These are phyloP conservation scores for Xyrichtys novacula DNA, from an alignment of 2,797 vertebrate genomes.

Conservation along the genomic window DNA sequence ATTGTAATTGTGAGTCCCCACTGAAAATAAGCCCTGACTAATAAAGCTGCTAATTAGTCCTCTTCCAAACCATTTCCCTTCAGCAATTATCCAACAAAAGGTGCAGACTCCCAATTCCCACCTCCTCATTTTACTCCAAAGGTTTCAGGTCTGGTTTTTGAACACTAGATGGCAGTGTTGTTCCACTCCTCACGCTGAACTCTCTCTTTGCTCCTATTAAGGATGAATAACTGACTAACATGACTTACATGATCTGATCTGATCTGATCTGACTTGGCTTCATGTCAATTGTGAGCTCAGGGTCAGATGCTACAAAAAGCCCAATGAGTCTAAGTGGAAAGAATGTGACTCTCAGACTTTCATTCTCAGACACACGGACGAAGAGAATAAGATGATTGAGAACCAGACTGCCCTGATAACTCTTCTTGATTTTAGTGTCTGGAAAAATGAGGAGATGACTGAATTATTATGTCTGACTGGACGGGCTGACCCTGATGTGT, in stretches of 20 bases:
- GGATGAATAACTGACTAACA: slow-evolving; percentile 23
- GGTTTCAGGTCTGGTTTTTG: background rate
- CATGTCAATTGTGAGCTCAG: slow-evolving; percentile 40
- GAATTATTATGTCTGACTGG: slow-evolving; percentile 22
- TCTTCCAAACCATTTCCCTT: slow-evolving; percentile 64
- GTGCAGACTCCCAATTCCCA: slow-evolving; percentile 46
- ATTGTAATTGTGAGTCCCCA: slow-evolving; percentile 47
- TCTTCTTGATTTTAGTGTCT: slow-evolving; percentile 19
- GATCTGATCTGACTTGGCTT: slow-evolving; percentile 44
- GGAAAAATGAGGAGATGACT: slow-evolving; percentile 20
- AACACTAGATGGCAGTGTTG: slow-evolving; percentile 79
- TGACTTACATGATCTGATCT: slow-evolving; percentile 28
- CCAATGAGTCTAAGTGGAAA: slow-evolving; percentile 53
- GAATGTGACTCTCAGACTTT: slow-evolving; percentile 38
- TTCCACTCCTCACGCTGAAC: background rate
- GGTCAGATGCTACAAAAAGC: slow-evolving; percentile 46
- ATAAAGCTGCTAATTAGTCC: slow-evolving; percentile 63
- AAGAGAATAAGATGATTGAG: slow-evolving; percentile 52
- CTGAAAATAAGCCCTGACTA: slow-evolving; percentile 55
- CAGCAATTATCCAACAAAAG: slow-evolving; percentile 65
- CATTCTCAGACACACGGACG: slow-evolving; percentile 23
- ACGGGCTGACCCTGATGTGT: background rate
- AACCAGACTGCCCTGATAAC: slow-evolving; percentile 38
- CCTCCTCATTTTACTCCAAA: slow-evolving; percentile 6
- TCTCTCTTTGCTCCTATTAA: background rate